Evolutionary conservation across 64 coral and sea anemone species (phyloP).

Genomic region (Acropora yongei): DNA sequence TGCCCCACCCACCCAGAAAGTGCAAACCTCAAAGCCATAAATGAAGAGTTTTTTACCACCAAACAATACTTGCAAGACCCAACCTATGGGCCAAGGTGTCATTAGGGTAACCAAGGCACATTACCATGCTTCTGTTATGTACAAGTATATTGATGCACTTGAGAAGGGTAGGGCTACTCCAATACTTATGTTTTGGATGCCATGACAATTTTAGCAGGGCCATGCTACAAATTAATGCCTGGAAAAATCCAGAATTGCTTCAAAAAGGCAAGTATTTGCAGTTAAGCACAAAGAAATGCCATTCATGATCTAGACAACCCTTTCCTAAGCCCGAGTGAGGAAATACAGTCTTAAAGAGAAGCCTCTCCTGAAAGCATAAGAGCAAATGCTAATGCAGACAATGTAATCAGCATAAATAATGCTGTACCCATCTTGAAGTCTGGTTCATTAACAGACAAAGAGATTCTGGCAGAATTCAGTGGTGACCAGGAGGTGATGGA

Average conservation of each 20-base stretch:
- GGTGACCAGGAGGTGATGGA: constrained; percentile 54
- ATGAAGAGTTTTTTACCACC: constrained; percentile 25
- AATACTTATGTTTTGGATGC: constrained; percentile 75
- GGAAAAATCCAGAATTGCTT: constrained; percentile 73
- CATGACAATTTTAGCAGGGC: constrained; percentile 71
- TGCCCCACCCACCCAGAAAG: constrained; percentile 47
- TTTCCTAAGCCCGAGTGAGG: constrained; percentile 45
- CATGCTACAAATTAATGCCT: constrained; percentile 72
- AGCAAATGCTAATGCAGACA: constrained; percentile 34
- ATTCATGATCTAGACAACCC: constrained; percentile 70
- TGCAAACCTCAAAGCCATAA: constrained; percentile 60
- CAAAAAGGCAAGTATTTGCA: constrained; percentile 73
- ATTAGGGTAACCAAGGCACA: constrained; percentile 70
- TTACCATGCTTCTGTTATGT: constrained; percentile 56
- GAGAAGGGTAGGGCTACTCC: constrained; percentile 67
- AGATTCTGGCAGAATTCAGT: constrained; percentile 69
- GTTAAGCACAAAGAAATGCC: constrained; percentile 65
- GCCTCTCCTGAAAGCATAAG: constrained; percentile 43
- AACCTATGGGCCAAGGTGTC: constrained; percentile 65
- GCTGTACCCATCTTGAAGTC: constrained; percentile 34
- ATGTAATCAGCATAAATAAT: constrained; percentile 63
- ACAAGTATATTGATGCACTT: constrained; percentile 68
- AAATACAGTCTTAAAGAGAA: constrained; percentile 77
- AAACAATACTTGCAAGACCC: not conserved
- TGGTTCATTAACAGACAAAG: constrained; percentile 55